phyloP scores from a whole-genome alignment of 2,888 invertebrate genomes.

The Scaptomyza cyrtandrae region DNA sequence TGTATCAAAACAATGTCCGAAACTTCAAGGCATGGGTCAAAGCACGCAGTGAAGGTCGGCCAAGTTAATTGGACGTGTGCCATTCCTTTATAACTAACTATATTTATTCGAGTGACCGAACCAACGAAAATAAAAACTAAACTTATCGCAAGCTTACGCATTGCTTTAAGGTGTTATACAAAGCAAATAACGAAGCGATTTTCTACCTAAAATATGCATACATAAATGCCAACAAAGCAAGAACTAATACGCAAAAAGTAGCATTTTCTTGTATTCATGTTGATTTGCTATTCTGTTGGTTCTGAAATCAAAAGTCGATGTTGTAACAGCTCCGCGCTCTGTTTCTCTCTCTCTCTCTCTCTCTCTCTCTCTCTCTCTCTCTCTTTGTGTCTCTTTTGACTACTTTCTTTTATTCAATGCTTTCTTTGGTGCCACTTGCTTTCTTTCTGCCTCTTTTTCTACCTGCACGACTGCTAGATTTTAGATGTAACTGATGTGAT shows the following conservation, averaged over 20 bases:
- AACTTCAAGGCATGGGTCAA: constrained; percentile 58
- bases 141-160: constrained; percentile 26
- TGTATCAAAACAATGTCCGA: constrained; percentile 57
- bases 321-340: constrained; percentile 1
- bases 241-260: not conserved
- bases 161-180: not conserved
- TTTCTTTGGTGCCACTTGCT: constrained; percentile 32
- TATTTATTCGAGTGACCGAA: constrained; percentile 29
- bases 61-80: constrained; percentile 16
- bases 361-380: not conserved
- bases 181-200: constrained; percentile 35
- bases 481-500: constrained; percentile 52
- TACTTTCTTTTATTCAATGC: constrained; percentile 56
- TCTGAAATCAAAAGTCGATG: constrained; percentile 71
- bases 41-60: constrained; percentile 67
- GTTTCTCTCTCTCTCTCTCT: not conserved
- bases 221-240: not conserved
- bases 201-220: not conserved
- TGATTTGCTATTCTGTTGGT: constrained; percentile 42
- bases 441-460: constrained; percentile 21
- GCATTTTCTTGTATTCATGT: not conserved
- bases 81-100: constrained; percentile 2
- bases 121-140: constrained; percentile 2
- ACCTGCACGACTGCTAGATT: constrained; percentile 30
- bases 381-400: not conserved